These are phyloP conservation scores for Palaemon carinicauda DNA, from an alignment of 1,140 invertebrate species.

Conservation along the genomic window DNA sequence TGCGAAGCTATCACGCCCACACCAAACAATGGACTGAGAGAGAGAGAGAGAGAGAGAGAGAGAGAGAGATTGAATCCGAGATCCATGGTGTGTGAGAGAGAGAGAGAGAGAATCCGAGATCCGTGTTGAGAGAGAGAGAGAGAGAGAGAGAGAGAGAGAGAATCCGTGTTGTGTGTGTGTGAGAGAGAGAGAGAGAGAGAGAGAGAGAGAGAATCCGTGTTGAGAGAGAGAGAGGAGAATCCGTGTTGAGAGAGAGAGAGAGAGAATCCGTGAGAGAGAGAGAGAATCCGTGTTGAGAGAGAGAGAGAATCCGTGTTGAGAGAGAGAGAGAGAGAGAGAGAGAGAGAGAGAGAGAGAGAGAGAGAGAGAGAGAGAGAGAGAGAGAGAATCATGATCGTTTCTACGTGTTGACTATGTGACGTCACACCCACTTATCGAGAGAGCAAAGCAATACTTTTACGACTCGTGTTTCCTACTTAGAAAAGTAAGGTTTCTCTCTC, in stretches of 20 bases:
- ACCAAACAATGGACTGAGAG: not conserved
- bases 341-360: not conserved
- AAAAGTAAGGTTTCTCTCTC: not conserved
- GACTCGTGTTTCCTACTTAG: no score
- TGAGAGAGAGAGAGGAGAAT: not conserved
- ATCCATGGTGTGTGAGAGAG: not conserved
- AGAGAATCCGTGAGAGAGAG: not conserved
- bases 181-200: not conserved
- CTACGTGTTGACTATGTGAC: not conserved
- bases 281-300: no score
- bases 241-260: not conserved
- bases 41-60: not conserved
- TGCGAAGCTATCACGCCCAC: no score
- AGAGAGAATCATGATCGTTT: not conserved
- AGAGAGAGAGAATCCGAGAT: not conserved
- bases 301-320: not conserved
- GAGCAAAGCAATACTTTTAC: no score
- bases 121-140: not conserved
- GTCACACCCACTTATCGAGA: no score
- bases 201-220: not conserved
- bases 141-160: not conserved
- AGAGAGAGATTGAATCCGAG: not conserved
- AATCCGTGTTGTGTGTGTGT: not conserved
- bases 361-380: not conserved
- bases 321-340: not conserved